Evolutionary conservation across 2,888 invertebrate species (phyloP).

Genomic region (Hemaris fuciformis): DNA sequence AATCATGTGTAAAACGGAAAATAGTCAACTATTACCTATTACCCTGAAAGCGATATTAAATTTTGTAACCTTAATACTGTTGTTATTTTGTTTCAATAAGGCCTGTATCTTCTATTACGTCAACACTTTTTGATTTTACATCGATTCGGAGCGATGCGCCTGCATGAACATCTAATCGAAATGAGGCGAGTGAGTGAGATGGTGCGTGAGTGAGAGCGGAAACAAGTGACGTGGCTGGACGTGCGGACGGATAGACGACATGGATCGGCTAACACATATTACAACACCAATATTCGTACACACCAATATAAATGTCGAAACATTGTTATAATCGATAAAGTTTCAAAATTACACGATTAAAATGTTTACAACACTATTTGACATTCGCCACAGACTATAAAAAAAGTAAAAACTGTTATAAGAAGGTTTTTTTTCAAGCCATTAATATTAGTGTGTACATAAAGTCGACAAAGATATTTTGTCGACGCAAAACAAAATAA

Average conservation of each 20-base stretch:
- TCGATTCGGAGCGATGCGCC: constrained; percentile 39
- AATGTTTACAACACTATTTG: neutral
- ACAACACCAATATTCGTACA: constrained; percentile 1
- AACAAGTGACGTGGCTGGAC: constrained; percentile 74
- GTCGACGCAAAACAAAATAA: constrained; percentile 3
- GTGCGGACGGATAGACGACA: constrained; percentile 63
- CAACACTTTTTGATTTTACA: too few relatives aligned
- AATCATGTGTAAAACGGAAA: too few relatives aligned
- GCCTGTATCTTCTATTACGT: too few relatives aligned
- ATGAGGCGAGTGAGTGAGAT: constrained; percentile 77
- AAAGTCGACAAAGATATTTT: neutral
- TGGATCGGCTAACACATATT: constrained; percentile 41
- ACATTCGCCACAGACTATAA: neutral
- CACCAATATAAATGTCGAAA: neutral
- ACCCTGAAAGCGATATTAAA: too few relatives aligned
- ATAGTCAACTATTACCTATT: too few relatives aligned
- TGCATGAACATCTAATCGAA: constrained; percentile 54
- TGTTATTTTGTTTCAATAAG: too few relatives aligned
- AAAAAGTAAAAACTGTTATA: too few relatives aligned
- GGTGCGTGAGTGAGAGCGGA: constrained; percentile 79
- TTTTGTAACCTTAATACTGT: too few relatives aligned
- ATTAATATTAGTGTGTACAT: neutral
- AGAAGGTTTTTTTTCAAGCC: neutral
- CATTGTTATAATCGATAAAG: neutral
- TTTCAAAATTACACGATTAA: neutral